A percentile compares a stretch with the other conserved stretches of the same genome.
Conservation (phyloP, 2,888 invertebrate genomes). For the Papilio demoleus region DNA sequence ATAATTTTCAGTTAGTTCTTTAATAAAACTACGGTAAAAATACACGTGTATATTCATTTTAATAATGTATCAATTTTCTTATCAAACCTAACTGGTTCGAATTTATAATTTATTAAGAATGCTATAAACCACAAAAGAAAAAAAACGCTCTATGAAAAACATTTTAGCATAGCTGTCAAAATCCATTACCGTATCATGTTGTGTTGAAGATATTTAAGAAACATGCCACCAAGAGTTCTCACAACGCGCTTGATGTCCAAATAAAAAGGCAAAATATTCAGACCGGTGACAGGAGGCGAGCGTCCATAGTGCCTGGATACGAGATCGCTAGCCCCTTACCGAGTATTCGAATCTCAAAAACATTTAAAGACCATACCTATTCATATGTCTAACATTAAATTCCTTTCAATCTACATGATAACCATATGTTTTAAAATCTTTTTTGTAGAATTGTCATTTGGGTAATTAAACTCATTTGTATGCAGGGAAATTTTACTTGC, state of each 20-base stretch:
- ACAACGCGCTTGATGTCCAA: background rate
- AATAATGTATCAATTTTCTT: background rate
- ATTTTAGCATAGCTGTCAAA: slow-evolving; percentile 2
- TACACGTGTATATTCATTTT: no score
- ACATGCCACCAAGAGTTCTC: slow-evolving; percentile 4
- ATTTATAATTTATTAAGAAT: background rate
- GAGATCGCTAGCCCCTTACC: background rate
- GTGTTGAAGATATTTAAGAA: slow-evolving; percentile 37
- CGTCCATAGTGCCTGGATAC: background rate
- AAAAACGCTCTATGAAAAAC: background rate
- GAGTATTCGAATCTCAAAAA: background rate
- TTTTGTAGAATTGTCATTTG: background rate
- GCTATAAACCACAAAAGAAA: background rate
- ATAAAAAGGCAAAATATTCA: background rate
- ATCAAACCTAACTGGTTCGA: background rate
- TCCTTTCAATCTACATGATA: background rate
- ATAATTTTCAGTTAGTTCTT: background rate
- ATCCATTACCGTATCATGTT: slow-evolving; percentile 19
- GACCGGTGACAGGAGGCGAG: slow-evolving; percentile 5
- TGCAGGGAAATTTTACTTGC: background rate
- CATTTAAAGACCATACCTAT: background rate
- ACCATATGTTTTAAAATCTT: background rate
- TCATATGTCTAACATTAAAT: background rate
- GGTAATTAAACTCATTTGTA: background rate
- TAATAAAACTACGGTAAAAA: background rate